Conservation (phyloP, 2,797 vertebrate species). For the Cossypha heuglini region DNA sequence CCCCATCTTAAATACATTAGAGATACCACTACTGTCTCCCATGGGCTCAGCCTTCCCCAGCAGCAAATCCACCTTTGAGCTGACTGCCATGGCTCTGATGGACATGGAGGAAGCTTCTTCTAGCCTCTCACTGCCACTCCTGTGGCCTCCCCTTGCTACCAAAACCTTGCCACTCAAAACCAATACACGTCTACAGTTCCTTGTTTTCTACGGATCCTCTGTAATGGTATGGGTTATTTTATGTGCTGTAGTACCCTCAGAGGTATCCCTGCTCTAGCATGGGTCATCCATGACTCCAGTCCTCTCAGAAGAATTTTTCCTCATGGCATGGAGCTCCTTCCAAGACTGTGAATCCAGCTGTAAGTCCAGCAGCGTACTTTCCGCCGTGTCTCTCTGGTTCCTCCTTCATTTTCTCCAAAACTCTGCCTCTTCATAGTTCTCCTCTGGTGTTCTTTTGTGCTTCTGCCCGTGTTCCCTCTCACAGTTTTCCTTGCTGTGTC, state of each 20-base stretch:
- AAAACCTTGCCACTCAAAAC: neutral
- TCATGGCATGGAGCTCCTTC: neutral
- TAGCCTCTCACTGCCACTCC: neutral
- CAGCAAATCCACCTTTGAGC: rapidly evolving
- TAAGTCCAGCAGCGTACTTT: neutral
- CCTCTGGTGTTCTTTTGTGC: neutral
- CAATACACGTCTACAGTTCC: neutral
- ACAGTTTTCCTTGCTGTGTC: neutral
- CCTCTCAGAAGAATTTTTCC: neutral
- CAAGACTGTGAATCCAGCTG: neutral
- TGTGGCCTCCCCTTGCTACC: neutral
- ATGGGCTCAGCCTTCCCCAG: rapidly evolving
- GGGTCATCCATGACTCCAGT: too few species aligned
- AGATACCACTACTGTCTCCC: neutral
- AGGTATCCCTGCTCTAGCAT: neutral
- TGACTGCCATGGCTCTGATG: neutral
- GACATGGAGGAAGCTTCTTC: neutral
- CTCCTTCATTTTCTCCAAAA: neutral
- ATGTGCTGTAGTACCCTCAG: neutral
- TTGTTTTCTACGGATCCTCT: neutral
- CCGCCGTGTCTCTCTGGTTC: rapidly evolving
- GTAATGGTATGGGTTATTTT: rapidly evolving
- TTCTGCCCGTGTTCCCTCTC: neutral
- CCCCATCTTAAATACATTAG: neutral
- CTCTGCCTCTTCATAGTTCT: neutral